A percentile compares a stretch with the other conserved stretches of the same genome.
Conservation (phyloP, 2,113 vertebrate genomes). For the Nerophis ophidion region DNA sequence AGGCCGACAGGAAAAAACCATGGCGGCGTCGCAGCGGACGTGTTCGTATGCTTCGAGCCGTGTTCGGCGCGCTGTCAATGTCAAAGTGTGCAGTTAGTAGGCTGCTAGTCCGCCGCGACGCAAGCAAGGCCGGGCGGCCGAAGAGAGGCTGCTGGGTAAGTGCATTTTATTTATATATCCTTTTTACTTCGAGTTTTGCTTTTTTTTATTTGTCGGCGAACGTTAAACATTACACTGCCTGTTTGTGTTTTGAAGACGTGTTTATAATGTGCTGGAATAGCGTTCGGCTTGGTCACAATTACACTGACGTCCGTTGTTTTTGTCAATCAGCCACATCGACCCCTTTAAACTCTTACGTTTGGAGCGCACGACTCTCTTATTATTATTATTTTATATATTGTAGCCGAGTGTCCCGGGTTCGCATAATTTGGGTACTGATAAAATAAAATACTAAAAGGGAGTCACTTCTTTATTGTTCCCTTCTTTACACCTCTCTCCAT, state of each 20-base stretch:
- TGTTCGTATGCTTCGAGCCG: conserved; percentile 4
- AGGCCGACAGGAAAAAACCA: conserved; percentile 5
- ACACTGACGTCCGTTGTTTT: neutral
- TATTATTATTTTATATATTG: neutral
- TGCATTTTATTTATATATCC: conserved; percentile 25
- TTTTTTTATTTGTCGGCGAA: neutral
- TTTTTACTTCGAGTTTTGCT: neutral
- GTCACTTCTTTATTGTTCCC: too few species aligned
- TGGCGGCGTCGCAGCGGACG: conserved; percentile 36
- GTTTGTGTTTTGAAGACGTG: neutral
- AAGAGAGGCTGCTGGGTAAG: conserved; percentile 55
- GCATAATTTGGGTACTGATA: too few species aligned
- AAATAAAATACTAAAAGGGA: too few species aligned
- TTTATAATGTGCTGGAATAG: neutral
- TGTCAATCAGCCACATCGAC: neutral
- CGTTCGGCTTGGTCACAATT: neutral
- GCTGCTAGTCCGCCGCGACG: conserved; percentile 7
- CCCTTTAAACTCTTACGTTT: neutral
- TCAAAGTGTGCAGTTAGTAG: conserved; percentile 47
- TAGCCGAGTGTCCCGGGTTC: too few species aligned
- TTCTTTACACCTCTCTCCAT: too few species aligned
- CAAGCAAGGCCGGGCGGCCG: conserved; percentile 44
- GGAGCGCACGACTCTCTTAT: neutral
- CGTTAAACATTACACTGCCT: too few species aligned
- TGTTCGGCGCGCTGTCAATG: conserved; percentile 44